Evolutionary conservation across 2,113 vertebrate genomes (phyloP), one percentile per base, ranked within the genome.

Genomic region (Hymenochirus boettgeri): DNA sequence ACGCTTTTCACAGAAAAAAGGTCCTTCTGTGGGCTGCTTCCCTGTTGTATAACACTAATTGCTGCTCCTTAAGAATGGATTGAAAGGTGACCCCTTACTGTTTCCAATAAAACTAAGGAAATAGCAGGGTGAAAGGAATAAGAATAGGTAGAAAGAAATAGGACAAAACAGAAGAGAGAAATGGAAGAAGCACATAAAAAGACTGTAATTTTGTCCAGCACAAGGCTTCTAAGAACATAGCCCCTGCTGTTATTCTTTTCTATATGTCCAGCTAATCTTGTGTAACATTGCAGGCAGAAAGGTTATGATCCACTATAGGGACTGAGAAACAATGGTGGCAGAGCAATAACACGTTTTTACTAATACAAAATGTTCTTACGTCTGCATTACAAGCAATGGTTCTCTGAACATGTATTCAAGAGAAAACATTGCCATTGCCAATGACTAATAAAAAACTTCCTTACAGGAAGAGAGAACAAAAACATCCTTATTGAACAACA

Each of bases 141-240:
- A 72, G 74, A 76, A 70, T 46, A 53, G 62, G 26, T 5, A 39
- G 50, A 57, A 35, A 33, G 5, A n/a, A 42, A 42, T 42, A 7
- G 52, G 19, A 3, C 2, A 53, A 2, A 73, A 53, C 54, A 3
- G 31, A 12, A 8, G 9, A 65, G 39, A 50, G 59, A 55, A 74
- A n/a, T n/a, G n/a, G n/a, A n/a, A n/a, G n/a, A 53, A 50, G 57
- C 17, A 69, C 18, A 39, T 72, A 53, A 54, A 62, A 57, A 62
- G 15, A 45, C 57, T 74, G 18, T 63, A 74, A 55, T 82, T 82
- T 82, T 77, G 77, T 57, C 24, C 12, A 65, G 72, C 47, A 19
- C 57, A 67, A 67, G 15, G 52, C 25, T 69, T 72, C 61, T 71
- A 71, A 62, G 63, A 72, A 72, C 56, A 70, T 3, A 57, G 55